Evolutionary conservation across 2,888 invertebrate genomes (phyloP).

Genomic region (Anoncus sp.): DNA sequence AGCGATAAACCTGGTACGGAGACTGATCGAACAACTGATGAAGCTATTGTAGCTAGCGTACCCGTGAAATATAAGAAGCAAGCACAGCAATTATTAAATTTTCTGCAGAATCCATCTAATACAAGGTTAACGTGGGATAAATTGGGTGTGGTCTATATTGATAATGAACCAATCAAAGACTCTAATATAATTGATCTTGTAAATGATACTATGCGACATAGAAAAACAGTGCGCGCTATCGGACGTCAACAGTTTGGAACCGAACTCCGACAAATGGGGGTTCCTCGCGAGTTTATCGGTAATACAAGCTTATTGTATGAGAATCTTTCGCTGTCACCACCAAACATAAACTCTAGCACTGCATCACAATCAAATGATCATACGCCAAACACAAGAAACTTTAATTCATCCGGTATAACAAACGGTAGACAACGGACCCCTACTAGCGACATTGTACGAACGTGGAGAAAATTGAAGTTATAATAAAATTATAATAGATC

Average conservation of each 20-base stretch:
- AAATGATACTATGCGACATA: slow-evolving; percentile 40
- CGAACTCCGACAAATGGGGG: slow-evolving; percentile 18
- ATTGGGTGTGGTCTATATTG: background rate
- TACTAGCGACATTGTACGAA: too few species aligned
- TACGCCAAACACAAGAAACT: too few species aligned
- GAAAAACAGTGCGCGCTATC: background rate
- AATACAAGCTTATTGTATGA: too few species aligned
- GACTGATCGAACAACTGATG: background rate
- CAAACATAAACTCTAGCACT: too few species aligned
- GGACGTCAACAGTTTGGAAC: slow-evolving; percentile 4
- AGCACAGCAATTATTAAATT: slow-evolving; percentile 35
- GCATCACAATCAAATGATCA: too few species aligned
- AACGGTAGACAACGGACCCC: too few species aligned
- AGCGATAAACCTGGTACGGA: background rate
- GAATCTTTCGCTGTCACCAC: too few species aligned
- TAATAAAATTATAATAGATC: too few species aligned
- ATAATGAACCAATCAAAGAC: slow-evolving; percentile 20
- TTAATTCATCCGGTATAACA: too few species aligned
- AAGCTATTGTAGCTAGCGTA: slow-evolving; percentile 24
- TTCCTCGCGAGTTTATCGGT: slow-evolving; percentile 34
- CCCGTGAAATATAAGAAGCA: slow-evolving; percentile 26
- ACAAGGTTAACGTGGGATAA: slow-evolving; percentile 20
- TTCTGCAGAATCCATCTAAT: background rate
- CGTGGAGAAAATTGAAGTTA: too few species aligned
- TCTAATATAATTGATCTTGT: slow-evolving; percentile 53